These are phyloP conservation scores for Saturnia japonica DNA, from an alignment of 2,888 invertebrate species.

Conservation along the genomic window DNA sequence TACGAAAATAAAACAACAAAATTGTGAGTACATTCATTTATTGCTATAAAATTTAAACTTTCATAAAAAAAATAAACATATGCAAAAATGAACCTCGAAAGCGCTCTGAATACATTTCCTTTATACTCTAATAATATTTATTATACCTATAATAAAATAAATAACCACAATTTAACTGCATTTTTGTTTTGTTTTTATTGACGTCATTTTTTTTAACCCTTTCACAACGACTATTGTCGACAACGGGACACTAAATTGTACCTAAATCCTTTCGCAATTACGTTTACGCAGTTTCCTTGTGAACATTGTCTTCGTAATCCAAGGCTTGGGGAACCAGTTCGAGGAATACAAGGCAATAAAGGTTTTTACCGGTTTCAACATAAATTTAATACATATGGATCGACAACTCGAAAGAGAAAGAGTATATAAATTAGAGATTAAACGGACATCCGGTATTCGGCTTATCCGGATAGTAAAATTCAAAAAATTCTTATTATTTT, in stretches of 20 bases:
- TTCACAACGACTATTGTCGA: neutral
- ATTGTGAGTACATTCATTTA: neutral
- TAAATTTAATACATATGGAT: too few relatives aligned
- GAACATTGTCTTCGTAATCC: too few relatives aligned
- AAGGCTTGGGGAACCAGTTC: too few relatives aligned
- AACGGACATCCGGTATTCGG: too few relatives aligned
- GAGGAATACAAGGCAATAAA: too few relatives aligned
- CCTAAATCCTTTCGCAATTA: too few relatives aligned
- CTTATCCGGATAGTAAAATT: too few relatives aligned
- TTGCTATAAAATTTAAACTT: neutral
- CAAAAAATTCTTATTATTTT: too few relatives aligned
- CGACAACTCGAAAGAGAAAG: too few relatives aligned
- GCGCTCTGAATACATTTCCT: neutral
- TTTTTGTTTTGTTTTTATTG: neutral
- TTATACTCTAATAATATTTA: neutral
- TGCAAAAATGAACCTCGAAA: neutral
- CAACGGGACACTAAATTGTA: neutral
- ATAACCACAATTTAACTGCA: neutral
- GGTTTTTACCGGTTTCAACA: too few relatives aligned
- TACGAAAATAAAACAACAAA: neutral
- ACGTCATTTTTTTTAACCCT: neutral
- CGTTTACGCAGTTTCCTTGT: neutral
- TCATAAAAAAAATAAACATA: neutral
- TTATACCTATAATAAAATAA: neutral
- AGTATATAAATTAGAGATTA: too few relatives aligned